Conservation (phyloP, 1,140 invertebrate species). For the Papilio machaon region DNA sequence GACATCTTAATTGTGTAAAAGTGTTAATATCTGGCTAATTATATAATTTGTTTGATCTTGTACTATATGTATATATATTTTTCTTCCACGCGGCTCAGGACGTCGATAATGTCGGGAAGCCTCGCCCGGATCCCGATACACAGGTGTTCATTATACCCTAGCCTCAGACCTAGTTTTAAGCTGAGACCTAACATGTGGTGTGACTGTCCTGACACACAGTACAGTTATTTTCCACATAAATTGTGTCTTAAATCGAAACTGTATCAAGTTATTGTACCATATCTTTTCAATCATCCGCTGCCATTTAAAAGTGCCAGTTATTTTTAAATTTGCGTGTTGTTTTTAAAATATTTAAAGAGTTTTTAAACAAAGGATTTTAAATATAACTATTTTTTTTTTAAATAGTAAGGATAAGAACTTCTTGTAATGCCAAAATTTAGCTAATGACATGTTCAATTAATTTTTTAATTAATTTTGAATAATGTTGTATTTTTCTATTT, state of each 20-base stretch:
- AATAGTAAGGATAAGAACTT: background rate
- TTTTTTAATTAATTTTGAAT: background rate
- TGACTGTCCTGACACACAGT: constrained; percentile 65
- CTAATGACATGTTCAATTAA: too few relatives aligned
- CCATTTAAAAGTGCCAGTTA: constrained; percentile 71
- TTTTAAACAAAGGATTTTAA: background rate
- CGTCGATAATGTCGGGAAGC: constrained; percentile 78
- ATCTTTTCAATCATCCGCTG: constrained; percentile 69
- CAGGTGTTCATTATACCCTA: constrained; percentile 70
- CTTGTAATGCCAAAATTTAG: too few relatives aligned
- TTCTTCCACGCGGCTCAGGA: constrained; percentile 73
- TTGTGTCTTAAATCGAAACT: constrained; percentile 66
- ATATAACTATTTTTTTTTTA: background rate
- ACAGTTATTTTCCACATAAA: constrained; percentile 67
- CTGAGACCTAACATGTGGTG: constrained; percentile 51
- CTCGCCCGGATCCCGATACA: constrained; percentile 79
- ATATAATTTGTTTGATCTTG: background rate
- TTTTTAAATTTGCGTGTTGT: constrained; percentile 51
- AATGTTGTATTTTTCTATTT: background rate
- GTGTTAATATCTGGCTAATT: background rate
- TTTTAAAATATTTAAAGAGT: background rate
- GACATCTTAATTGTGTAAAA: too few relatives aligned
- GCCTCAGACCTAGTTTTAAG: constrained; percentile 42
- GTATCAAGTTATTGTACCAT: constrained; percentile 61
- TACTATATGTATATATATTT: background rate